Evolutionary conservation across 2,113 vertebrate genomes (phyloP), one percentile per base, ranked within the genome.

Genomic region (Rousettus leschenaultii): DNA sequence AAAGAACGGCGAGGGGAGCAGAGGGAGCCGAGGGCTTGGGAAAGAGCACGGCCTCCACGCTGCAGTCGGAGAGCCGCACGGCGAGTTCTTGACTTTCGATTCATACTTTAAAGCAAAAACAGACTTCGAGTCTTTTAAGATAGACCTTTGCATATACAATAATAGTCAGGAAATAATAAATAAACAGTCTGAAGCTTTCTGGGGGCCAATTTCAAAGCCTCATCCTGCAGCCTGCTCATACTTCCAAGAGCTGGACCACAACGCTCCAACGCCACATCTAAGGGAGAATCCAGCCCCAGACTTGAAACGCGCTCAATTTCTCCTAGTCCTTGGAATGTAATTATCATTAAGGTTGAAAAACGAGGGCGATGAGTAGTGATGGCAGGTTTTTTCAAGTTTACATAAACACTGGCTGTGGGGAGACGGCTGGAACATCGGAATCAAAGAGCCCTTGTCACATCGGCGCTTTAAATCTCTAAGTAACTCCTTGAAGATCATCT

Each of bases 261-360:
- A 10, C 0, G 33, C 74, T 70, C 33, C 33, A 97, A 74, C 48
- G 77, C 86, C 96, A 94, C 21, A 61, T 98, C 94, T 96, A 92
- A 97, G 87, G 94, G 78, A 97, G 87, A 40, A 7, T 86, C 89
- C 95, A 92, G 90, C 70, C 73, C 95, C 28, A 0, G 21, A 95
- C 92, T 95, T 95, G 92, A 97, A 93, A 61, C 92, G 97, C 21
- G 94, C 97, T 96, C 95, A 97, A 94, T 97, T 98, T 98, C 96
- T 98, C 98, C 97, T 92, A 97, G 98, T 94, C 98, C 97, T 0
- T 97, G 98, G 98, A 98, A 98, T 98, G 98, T 98, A 98, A 98
- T 99, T 98, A 98, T 97, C 98, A 98, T 98, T 98, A 98, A 97
- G 98, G 97, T 53, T 99, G 98, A 98, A 98, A 99, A 98, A 99